Conservation (phyloP, 2,888 invertebrate genomes). For the Dromius quadrimaculatus region DNA sequence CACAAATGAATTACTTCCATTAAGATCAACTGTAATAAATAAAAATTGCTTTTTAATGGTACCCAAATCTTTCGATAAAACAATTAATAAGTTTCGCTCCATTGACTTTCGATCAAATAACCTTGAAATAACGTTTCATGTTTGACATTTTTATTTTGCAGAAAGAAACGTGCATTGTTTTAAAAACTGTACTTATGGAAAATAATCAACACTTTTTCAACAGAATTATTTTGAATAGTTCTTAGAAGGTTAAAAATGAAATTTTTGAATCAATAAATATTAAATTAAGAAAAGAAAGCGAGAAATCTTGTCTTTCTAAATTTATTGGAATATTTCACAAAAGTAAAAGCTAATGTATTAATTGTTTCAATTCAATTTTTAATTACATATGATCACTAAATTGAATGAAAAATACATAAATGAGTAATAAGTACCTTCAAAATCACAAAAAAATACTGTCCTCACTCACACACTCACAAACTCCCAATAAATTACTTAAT, state of each 20-base stretch:
- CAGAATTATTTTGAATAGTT: too few relatives aligned
- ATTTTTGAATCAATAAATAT: too few relatives aligned
- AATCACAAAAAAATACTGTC: not conserved
- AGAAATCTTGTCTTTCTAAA: not conserved
- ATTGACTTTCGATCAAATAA: conserved; percentile 35
- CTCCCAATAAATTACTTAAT: too few relatives aligned
- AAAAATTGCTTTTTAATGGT: not conserved
- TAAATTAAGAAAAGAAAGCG: not conserved
- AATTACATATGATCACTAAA: not conserved
- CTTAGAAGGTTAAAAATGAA: too few relatives aligned
- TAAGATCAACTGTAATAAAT: too few relatives aligned
- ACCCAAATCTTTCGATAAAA: conserved; percentile 29
- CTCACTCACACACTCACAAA: not conserved
- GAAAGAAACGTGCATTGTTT: conserved; percentile 29
- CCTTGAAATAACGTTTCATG: conserved; percentile 33
- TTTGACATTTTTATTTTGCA: conserved; percentile 27
- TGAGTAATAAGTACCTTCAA: not conserved
- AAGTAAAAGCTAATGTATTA: conserved; percentile 12
- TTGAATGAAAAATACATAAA: not conserved
- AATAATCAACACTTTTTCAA: too few relatives aligned
- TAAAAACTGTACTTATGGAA: not conserved
- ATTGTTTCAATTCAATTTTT: not conserved
- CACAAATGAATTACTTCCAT: too few relatives aligned
- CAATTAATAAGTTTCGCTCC: conserved; percentile 22
- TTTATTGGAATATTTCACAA: not conserved